These are phyloP conservation scores for Tyto alba DNA, from an alignment of 2,113 vertebrate species.

Conservation along the genomic window DNA sequence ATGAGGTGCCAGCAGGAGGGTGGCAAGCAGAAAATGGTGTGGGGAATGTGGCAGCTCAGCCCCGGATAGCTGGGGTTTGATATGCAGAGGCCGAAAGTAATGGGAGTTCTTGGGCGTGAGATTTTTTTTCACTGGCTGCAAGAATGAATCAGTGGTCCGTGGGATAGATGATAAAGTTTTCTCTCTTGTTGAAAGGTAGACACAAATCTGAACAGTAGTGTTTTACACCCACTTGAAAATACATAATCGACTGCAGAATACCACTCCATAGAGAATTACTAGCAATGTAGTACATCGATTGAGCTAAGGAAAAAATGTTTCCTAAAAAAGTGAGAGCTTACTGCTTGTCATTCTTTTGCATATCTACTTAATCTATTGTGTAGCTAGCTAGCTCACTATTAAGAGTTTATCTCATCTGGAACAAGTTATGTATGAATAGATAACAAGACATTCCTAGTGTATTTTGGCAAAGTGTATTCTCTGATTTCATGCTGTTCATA, in stretches of 20 bases:
- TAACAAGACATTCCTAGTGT: conserved; percentile 12
- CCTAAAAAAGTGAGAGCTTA: background rate
- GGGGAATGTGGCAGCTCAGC: background rate
- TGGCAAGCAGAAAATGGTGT: background rate
- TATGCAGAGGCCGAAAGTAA: background rate
- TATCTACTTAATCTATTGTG: background rate
- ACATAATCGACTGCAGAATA: background rate
- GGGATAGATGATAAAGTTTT: background rate
- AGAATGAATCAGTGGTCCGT: background rate
- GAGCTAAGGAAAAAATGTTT: background rate
- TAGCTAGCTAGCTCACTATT: background rate
- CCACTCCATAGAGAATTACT: background rate
- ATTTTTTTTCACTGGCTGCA: background rate
- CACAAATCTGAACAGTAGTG: background rate
- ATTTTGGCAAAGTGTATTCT: conserved; percentile 29
- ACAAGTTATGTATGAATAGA: conserved; percentile 17
- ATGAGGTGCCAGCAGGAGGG: background rate
- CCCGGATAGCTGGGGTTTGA: background rate
- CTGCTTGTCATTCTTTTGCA: background rate
- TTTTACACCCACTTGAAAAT: conserved; percentile 10
- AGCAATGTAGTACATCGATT: background rate
- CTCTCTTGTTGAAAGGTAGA: background rate
- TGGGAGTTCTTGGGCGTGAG: background rate
- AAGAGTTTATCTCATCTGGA: conserved; percentile 33
- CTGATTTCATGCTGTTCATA: background rate